These are phyloP conservation scores for Protodeltote pygarga DNA, from an alignment of 2,888 invertebrate genomes.

Conservation along the genomic window DNA sequence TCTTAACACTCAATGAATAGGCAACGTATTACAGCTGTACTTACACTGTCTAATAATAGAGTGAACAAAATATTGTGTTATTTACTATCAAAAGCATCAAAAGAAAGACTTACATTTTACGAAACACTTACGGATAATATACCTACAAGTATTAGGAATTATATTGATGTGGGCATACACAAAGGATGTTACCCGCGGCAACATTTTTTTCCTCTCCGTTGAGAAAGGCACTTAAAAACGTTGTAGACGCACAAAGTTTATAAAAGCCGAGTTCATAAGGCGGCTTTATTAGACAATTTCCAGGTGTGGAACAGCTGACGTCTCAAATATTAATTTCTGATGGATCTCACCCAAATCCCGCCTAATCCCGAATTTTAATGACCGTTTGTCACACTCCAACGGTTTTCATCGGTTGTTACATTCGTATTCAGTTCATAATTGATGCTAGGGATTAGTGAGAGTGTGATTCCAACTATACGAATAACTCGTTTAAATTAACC, in stretches of 20 bases:
- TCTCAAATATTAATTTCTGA: constrained; percentile 79
- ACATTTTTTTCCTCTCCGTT: constrained; percentile 57
- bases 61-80: no score
- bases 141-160: background rate
- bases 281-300: constrained; percentile 78
- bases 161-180: constrained; percentile 48
- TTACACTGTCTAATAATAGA: no score
- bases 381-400: constrained; percentile 52
- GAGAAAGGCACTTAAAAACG: constrained; percentile 64
- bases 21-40: no score
- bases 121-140: background rate
- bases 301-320: constrained; percentile 80
- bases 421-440: constrained; percentile 70
- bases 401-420: constrained; percentile 60
- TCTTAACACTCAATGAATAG: no score
- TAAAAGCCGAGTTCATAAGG: constrained; percentile 79
- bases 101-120: no score
- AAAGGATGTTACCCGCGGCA: constrained; percentile 49
- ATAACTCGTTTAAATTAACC: constrained; percentile 66
- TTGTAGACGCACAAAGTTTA: constrained; percentile 69
- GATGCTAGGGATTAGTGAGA: constrained; percentile 68
- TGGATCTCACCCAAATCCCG: constrained; percentile 66
- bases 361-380: constrained; percentile 68
- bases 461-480: constrained; percentile 68
- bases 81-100: no score